Evolutionary conservation across 2,888 invertebrate species (phyloP), one percentile per base, ranked within the genome.

Genomic region (Scaptomyza caliginosa): DNA sequence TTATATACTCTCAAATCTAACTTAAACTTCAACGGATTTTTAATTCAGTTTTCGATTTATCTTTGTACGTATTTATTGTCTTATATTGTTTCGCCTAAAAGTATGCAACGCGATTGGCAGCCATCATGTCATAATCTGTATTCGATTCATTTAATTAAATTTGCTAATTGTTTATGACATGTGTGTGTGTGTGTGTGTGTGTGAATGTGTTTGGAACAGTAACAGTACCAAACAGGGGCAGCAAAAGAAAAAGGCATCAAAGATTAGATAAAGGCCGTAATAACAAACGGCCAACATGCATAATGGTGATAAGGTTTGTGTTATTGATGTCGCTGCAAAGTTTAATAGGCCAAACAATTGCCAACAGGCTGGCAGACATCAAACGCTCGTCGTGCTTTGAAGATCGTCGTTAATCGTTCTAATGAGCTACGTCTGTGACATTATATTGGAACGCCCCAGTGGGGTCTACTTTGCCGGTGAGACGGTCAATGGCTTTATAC

Each of bases 401-500:
- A 66, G 54, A 84, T 46, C 46, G 62, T 46, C 46, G 62, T 46
- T 32, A 26, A 45, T 13, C 8, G 23, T 40, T 16, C 30, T 21
- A 40, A 84, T 87, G 88, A 67, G 50, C 40, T 59, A 78, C 23
- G 45, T 58, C 11, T 88, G 85, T 30, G 71, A 83, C 8, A 65
- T 89, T 5, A 67, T 76, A 34, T 59, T 90, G 68, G 86, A 90
- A 42, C 70, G 80, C 26, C 62, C 69, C 26, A 65, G 42, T 38
- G 77, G 77, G 10, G 58, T 69, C 42, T 89, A 87, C 56, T 50
- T 67, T 5, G 76, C 89, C n/a, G 89, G 89, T 1, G 88, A 89
- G 23, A 75, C 69, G 11, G 68, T 89, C 24, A 81, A 74, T 30
- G 89, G 90, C 0, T 62, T 59, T 7, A 68, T 89, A 8, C 52